Percentiles rank a stretch among this genome's conserved stretches.
Conservation (phyloP, 2,888 invertebrate genomes). For the Tetramorium bicarinatum region DNA sequence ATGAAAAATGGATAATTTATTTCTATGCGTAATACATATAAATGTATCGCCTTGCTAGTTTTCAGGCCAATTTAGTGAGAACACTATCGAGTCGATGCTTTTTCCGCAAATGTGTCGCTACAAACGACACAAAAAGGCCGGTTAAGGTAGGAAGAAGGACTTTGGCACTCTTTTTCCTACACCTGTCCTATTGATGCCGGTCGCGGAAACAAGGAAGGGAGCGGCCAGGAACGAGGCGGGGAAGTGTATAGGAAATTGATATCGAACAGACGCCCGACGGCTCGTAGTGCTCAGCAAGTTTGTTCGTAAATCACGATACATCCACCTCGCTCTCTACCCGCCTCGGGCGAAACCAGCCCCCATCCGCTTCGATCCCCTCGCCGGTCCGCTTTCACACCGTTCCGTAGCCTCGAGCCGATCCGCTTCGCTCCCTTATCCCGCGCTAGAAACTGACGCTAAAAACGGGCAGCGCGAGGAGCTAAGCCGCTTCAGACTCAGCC, state of each 20-base stretch:
- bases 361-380: slow-evolving; percentile 44
- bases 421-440: slow-evolving; percentile 50
- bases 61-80: neutral
- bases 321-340: slow-evolving; percentile 54
- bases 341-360: slow-evolving; percentile 66
- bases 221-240: slow-evolving; percentile 25
- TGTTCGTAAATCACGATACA: slow-evolving; percentile 80
- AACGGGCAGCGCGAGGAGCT: slow-evolving; percentile 52
- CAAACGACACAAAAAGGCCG: neutral
- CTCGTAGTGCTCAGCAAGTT: slow-evolving; percentile 76
- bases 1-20: neutral
- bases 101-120: slow-evolving; percentile 19
- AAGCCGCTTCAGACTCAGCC: slow-evolving; percentile 64
- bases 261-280: slow-evolving; percentile 71
- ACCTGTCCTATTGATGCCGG: slow-evolving; percentile 44
- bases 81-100: slow-evolving; percentile 15
- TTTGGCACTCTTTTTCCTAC: slow-evolving; percentile 45
- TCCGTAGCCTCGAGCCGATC: slow-evolving; percentile 45
- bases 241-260: slow-evolving; percentile 74
- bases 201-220: slow-evolving; percentile 34
- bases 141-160: slow-evolving; percentile 1
- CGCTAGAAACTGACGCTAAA: slow-evolving; percentile 57
- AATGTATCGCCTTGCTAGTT: neutral
- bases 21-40: too few species aligned
- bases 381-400: slow-evolving; percentile 57